phyloP scores from a whole-genome alignment of 2,113 vertebrate genomes.

The human (Homo sapiens) region DNA sequence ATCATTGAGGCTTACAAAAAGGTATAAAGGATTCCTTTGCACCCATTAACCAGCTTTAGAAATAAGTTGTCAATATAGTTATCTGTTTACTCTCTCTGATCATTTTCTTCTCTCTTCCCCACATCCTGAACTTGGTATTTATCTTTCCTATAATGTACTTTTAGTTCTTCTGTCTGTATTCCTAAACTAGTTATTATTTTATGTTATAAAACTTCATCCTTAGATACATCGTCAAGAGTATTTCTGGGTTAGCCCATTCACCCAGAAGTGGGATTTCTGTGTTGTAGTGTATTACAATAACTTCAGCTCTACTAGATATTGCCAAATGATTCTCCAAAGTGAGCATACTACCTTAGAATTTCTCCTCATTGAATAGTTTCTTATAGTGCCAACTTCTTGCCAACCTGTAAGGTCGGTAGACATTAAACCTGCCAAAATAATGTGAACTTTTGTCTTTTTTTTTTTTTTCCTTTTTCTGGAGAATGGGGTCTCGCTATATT shows the following conservation, averaged over 20 bases:
- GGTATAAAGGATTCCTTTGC: too few species aligned
- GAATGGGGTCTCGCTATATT: too few species aligned
- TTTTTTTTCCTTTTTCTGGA: too few species aligned
- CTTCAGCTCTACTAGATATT: too few species aligned
- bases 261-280: too few species aligned
- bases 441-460: background rate
- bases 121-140: background rate
- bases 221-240: background rate
- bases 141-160: background rate
- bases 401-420: background rate
- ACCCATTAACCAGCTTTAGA: too few species aligned
- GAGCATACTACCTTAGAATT: background rate
- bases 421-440: background rate
- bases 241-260: background rate
- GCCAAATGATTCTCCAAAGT: too few species aligned
- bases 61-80: too few species aligned
- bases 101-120: too few species aligned
- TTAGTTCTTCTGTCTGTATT: background rate
- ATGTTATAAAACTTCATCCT: background rate
- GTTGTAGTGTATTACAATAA: too few species aligned
- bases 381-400: background rate
- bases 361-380: background rate
- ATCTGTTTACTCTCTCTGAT: too few species aligned
- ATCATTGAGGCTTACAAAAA: too few species aligned
- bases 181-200: background rate